These are phyloP conservation scores for Clytia hemisphaerica DNA, from an alignment of 30 jellyfish, hydroid and myxozoan species.

Conservation along the genomic window DNA sequence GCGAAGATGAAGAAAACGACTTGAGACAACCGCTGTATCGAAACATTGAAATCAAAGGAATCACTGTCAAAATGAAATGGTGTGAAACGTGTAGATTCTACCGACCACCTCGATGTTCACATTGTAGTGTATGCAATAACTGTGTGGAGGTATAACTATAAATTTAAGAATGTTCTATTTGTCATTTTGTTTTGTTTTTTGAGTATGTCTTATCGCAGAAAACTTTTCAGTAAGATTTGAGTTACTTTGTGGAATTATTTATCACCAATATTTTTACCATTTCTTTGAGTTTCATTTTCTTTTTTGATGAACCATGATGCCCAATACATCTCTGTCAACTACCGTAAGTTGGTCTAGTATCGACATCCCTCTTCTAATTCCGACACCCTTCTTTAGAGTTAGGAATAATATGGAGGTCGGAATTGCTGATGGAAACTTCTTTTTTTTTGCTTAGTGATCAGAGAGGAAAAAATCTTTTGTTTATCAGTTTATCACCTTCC, in stretches of 20 bases:
- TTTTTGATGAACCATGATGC: too few species aligned
- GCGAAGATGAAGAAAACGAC: conserved; percentile 72
- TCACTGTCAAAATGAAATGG: conserved; percentile 97
- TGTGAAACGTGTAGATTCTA: conserved; percentile 97
- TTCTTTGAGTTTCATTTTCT: too few species aligned
- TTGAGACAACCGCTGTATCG: conserved; percentile 79
- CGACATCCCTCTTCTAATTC: too few species aligned
- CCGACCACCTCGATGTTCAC: conserved; percentile 99
- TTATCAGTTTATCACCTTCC: too few species aligned
- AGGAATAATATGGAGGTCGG: neutral
- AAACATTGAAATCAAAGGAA: conserved; percentile 81
- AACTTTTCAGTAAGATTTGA: neutral
- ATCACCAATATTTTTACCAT: too few species aligned
- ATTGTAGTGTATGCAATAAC: conserved; percentile 96
- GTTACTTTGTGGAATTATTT: neutral
- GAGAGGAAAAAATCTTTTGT: too few species aligned
- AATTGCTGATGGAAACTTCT: too few species aligned
- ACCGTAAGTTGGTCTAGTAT: too few species aligned
- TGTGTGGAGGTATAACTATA: conserved; percentile 85
- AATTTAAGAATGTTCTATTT: too few species aligned
- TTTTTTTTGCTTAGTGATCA: too few species aligned
- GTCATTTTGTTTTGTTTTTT: neutral
- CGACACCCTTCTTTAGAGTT: neutral
- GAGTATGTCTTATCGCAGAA: neutral
- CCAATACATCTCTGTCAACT: too few species aligned